Evolutionary conservation across 1,140 invertebrate species (phyloP), one percentile per base, ranked within the genome.

Genomic region (Physella acuta): DNA sequence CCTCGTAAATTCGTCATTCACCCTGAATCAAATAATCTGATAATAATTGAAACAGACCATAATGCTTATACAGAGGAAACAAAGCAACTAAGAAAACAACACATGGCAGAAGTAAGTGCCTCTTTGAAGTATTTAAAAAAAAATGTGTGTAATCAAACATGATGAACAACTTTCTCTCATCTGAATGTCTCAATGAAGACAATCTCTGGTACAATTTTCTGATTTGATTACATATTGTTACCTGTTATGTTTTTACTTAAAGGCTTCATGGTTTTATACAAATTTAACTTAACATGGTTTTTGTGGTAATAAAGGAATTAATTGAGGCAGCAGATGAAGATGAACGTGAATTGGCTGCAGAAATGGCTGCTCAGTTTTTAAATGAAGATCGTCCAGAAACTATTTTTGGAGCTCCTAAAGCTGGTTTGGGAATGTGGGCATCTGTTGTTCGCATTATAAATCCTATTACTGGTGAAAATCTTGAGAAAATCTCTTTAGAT

Each of bases 31-130:
- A 93, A 92, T n/a, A 91, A 95, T 80, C 88, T 98, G 39, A 87
- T 98, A 39, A 81, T 87, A 24, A 91, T 98, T 60, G 97, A 99
- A 85, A 98, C 97, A 11, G 98, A 99, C 84, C 97, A 99, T 79
- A 99, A 99, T 84, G 92, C 97, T 0, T 99, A 99, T 75, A 99
- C 97, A 0, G 95, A 98, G 78, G 93, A 96, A 74, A 97, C 95
- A 3, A 99, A 99, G 81, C 92, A 92, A 79, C 92, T 94, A 75
- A 88, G 96, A 74, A 90, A 95, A 81, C 88, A 90, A 75, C 89
- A 91, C 79, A 90, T 92, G 87, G 91, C 90, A 37, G 88, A 90
- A 82, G 89, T 90, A 76, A 56, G 26, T 55, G 20, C 20, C 20
- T 8, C 39, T 11, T 8, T 44, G 8, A 44, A 11, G 39, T 44